Conservation (phyloP, 2,113 vertebrate species). For the human (Homo sapiens) region DNA sequence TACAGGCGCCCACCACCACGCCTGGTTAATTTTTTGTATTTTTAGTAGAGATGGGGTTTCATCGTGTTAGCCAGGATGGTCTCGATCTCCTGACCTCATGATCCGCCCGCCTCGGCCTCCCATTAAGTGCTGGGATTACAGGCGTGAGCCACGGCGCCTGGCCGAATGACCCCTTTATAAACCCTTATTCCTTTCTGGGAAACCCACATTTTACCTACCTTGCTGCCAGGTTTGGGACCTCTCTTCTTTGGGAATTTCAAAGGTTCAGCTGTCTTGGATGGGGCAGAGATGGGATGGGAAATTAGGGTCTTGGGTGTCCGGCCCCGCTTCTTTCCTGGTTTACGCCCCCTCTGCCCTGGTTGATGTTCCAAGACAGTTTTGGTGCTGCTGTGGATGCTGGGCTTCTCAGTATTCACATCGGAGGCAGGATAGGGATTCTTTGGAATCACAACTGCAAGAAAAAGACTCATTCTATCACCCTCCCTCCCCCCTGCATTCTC, state of each 20-base stretch:
- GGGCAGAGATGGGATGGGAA: conserved; percentile 86
- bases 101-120: no score
- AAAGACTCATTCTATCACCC: conserved; percentile 77
- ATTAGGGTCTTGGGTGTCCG: conserved; percentile 89
- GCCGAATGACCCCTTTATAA: background rate
- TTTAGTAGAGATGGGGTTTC: no score
- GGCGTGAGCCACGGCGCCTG: no score
- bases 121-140: no score
- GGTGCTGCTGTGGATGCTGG: conserved; percentile 88
- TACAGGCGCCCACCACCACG: no score
- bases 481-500: conserved; percentile 20
- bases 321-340: conserved; percentile 95
- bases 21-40: no score
- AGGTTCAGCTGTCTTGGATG: conserved; percentile 90
- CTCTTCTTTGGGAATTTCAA: conserved; percentile 98
- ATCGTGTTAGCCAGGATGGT: no score
- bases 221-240: conserved; percentile 98
- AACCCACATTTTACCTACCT: conserved; percentile 85
- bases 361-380: conserved; percentile 86
- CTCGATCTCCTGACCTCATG: no score
- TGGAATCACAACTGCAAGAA: conserved; percentile 91
- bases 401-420: conserved; percentile 91
- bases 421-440: conserved; percentile 90
- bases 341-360: conserved; percentile 92
- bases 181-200: conserved; percentile 8